Evolutionary conservation across 1,140 invertebrate genomes (phyloP).

Genomic region (Neotoxoptera formosana): DNA sequence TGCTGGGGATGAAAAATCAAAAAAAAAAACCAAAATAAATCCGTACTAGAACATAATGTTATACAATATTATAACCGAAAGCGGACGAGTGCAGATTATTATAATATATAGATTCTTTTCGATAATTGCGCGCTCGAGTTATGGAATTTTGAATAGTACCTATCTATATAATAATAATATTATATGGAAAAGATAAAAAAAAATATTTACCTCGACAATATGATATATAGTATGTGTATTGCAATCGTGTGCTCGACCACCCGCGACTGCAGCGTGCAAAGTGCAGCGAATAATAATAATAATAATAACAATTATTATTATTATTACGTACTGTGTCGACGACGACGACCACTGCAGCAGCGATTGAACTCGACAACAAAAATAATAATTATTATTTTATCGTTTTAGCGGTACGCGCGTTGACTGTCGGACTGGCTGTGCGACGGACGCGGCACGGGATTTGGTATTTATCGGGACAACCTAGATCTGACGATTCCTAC

Average conservation of each 20-base stretch:
- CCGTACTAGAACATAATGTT: background rate
- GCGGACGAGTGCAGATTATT: too few relatives aligned
- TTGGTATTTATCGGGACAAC: constrained; percentile 43
- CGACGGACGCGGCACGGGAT: background rate
- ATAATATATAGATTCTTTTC: background rate
- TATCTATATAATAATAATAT: too few relatives aligned
- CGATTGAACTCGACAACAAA: background rate
- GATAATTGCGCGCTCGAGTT: background rate
- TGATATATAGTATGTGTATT: too few relatives aligned
- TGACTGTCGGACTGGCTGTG: background rate
- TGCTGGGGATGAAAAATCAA: too few relatives aligned
- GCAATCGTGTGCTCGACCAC: background rate
- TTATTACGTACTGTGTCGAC: background rate
- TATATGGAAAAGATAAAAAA: too few relatives aligned
- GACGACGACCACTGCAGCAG: too few relatives aligned
- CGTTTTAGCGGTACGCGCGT: background rate
- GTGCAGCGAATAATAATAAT: background rate
- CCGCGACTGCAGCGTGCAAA: background rate
- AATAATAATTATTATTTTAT: too few relatives aligned
- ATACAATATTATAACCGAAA: background rate
- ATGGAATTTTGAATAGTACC: background rate
- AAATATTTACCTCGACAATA: background rate
- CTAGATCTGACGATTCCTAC: constrained; percentile 7
- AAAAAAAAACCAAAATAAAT: background rate
- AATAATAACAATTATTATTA: too few relatives aligned